A percentile compares a stretch with the other conserved stretches of the same genome.
phyloP scores from a whole-genome alignment of 1,140 invertebrate genomes.

The Anadara kagoshimensis region DNA sequence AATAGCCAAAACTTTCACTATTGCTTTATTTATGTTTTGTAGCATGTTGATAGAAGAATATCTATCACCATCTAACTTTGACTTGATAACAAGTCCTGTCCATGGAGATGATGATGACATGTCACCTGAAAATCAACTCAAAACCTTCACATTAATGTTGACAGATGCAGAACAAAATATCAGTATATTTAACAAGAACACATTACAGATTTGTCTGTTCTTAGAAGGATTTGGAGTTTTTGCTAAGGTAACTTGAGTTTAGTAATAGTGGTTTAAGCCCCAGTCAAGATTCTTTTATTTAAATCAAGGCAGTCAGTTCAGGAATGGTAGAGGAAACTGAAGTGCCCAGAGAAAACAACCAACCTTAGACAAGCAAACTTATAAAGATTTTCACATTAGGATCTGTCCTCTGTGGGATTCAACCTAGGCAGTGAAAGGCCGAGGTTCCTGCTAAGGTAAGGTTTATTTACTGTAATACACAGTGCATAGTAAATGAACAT shows the following conservation, averaged over 20 bases:
- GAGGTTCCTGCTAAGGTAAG: slow-evolving; percentile 43
- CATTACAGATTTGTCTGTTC: slow-evolving; percentile 57
- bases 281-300: too few relatives aligned
- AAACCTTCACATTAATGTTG: slow-evolving; percentile 4
- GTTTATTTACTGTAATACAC: too few relatives aligned
- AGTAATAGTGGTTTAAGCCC: too few relatives aligned
- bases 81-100: slow-evolving; percentile 42
- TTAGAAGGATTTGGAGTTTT: slow-evolving; percentile 62
- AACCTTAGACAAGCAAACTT: too few relatives aligned
- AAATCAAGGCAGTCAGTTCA: too few relatives aligned
- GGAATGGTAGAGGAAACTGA: too few relatives aligned
- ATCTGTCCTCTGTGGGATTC: too few relatives aligned
- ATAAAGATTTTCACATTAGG: too few relatives aligned
- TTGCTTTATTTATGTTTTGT: slow-evolving; percentile 17
- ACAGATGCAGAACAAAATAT: neutral
- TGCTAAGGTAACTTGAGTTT: slow-evolving; percentile 61
- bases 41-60: slow-evolving; percentile 63
- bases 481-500: too few relatives aligned
- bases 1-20: too few relatives aligned
- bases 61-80: slow-evolving; percentile 48
- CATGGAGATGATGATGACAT: neutral
- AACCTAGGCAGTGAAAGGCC: too few relatives aligned
- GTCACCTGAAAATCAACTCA: slow-evolving; percentile 21
- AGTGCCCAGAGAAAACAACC: too few relatives aligned
- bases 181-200: slow-evolving; percentile 51